Percentiles rank a stretch among this genome's conserved stretches.
Conservation (phyloP, 2,888 invertebrate genomes). For the Didymodactylos carnosus region DNA sequence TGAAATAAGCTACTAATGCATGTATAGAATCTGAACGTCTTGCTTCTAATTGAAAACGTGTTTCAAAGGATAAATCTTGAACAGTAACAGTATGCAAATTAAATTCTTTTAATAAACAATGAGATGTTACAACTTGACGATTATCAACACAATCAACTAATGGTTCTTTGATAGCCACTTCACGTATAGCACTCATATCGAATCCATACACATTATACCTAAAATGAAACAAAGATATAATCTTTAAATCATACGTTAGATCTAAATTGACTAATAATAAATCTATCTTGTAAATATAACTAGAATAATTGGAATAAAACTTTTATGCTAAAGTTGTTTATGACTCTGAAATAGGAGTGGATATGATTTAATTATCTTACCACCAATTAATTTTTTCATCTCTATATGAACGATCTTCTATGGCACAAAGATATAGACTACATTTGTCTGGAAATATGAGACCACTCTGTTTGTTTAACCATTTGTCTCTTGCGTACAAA, state of each 20-base stretch:
- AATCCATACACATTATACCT: conserved; percentile 77
- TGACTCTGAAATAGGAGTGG: too few relatives aligned
- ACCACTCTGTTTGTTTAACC: conserved; percentile 57
- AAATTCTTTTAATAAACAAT: conserved; percentile 70
- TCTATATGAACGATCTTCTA: conserved; percentile 85
- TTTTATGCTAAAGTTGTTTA: too few relatives aligned
- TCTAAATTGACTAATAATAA: neutral
- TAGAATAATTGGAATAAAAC: too few relatives aligned
- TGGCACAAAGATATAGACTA: conserved; percentile 66
- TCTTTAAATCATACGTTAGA: too few relatives aligned
- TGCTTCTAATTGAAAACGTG: conserved; percentile 43
- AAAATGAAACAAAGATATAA: neutral
- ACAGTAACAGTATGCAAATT: conserved; percentile 94
- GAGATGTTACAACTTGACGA: conserved; percentile 88
- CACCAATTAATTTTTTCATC: conserved; percentile 94
- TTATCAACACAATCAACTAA: conserved; percentile 95
- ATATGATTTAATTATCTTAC: too few relatives aligned
- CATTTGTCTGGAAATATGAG: conserved; percentile 79
- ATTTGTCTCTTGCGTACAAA: conserved; percentile 88
- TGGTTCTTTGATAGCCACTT: conserved; percentile 91
- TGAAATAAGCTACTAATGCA: conserved; percentile 94
- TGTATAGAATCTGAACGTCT: conserved; percentile 84
- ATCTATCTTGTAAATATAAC: too few relatives aligned
- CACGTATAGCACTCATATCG: conserved; percentile 92
- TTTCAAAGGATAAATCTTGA: conserved; percentile 70